Evolutionary conservation across 2,113 vertebrate species (phyloP).

Genomic region (Rhinogobius similis): DNA sequence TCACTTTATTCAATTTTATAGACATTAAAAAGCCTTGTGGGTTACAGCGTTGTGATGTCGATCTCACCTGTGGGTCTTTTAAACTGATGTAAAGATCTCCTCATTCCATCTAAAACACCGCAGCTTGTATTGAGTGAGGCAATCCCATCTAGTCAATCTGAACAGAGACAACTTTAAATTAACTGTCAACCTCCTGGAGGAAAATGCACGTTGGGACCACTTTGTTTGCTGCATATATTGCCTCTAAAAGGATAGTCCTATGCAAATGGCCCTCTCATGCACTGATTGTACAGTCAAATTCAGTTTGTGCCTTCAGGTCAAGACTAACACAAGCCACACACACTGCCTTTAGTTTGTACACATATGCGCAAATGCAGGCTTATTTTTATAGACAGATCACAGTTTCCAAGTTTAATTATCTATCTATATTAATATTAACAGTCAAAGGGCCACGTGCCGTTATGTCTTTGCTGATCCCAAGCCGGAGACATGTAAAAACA

Average conservation of each 20-base stretch:
- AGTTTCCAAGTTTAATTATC: neutral
- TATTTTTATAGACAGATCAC: neutral
- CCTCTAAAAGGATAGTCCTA: neutral
- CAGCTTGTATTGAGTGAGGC: neutral
- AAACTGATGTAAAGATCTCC: neutral
- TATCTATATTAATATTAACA: neutral
- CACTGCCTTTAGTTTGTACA: neutral
- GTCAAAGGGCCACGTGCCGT: neutral
- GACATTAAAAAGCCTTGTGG: no score
- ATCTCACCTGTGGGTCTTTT: neutral
- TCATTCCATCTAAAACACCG: neutral
- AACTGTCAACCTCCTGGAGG: neutral
- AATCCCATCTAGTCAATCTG: neutral
- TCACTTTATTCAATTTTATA: no score
- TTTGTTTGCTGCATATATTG: neutral
- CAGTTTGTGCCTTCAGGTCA: neutral
- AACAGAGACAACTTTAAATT: neutral
- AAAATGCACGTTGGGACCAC: neutral
- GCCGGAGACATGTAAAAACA: neutral
- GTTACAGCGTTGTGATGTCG: no score
- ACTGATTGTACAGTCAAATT: slow-evolving; percentile 6
- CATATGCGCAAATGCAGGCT: neutral
- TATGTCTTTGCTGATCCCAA: neutral
- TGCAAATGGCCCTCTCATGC: slow-evolving; percentile 4
- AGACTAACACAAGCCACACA: neutral